Evolutionary conservation across 2,797 vertebrate genomes (phyloP).

Genomic region (Pelochelys cantorii): DNA sequence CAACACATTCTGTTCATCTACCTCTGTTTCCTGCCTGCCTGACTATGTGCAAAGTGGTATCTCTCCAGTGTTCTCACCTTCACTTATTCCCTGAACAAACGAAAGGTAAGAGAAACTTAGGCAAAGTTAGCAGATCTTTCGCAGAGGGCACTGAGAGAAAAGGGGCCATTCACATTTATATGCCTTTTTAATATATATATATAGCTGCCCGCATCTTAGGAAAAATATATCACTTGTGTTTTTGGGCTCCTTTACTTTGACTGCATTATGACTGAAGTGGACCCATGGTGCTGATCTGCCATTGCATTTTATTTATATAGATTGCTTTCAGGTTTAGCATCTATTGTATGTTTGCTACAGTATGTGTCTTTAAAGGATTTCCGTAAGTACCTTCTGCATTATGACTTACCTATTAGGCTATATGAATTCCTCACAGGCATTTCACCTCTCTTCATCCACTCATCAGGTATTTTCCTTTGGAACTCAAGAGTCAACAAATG

Average conservation of each 20-base stretch:
- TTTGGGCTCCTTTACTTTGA: constrained; percentile 14
- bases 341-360: rapidly evolving
- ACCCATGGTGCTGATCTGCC: neutral
- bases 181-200: neutral
- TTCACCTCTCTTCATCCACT: neutral
- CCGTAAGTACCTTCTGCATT: neutral
- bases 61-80: constrained; percentile 62
- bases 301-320: neutral
- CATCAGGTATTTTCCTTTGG: neutral
- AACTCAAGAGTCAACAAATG: rapidly evolving
- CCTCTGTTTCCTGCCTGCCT: constrained; percentile 72
- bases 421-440: neutral
- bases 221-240: rapidly evolving
- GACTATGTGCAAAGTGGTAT: constrained; percentile 63
- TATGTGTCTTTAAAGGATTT: neutral
- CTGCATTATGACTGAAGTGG: neutral
- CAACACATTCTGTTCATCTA: constrained; percentile 70
- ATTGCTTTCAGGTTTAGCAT: neutral
- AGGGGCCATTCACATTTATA: rapidly evolving
- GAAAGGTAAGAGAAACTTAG: constrained; percentile 64
- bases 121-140: constrained; percentile 9
- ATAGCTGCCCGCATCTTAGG: rapidly evolving
- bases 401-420: neutral
- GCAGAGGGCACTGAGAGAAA: neutral
- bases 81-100: constrained; percentile 37